Evolutionary conservation across 2,113 vertebrate species (phyloP), one percentile per base, ranked within the genome.

Genomic region (Catagonus wagneri): DNA sequence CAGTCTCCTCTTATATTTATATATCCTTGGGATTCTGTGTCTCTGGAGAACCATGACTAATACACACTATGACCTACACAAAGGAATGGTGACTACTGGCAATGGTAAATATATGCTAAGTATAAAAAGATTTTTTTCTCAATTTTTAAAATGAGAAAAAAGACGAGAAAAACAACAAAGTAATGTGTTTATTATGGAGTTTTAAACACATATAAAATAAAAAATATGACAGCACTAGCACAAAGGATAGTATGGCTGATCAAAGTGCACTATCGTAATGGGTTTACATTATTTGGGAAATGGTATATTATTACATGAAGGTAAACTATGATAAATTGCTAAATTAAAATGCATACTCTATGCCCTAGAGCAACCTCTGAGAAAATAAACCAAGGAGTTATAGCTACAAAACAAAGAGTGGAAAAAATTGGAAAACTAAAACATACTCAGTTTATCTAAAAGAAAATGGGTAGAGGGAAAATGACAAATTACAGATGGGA

Each of bases 291-390:
- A 79, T 94, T 90, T 92, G 50, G 20, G 78, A 92, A 27, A 68
- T 39, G 10, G 7, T 44, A 69, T 63, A 83, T 34, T 86, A 87
- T 50, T 72, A 74, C 25, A 89, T 50, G 16, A 84, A 88, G 36
- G 23, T 61, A 92, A 23, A 69, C 12, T 90, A 25, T 85, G 68
- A 88, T 81, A 76, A 88, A 87, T n/a, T 66, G 25, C 44, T 44
- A 93, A 89, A 80, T 92, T 89, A 92, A 90, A 92, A 94, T 65
- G 29, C 17, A 92, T 29, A 75, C 17, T 32, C 14, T 65, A 80
- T 85, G 50, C 19, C 15, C 23, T 90, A 93, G 52, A 69, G 63
- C 29, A 87, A 71, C 27, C 60, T 79, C 81, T 90, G 65, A 96
- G 29, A 84, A 93, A 93, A 85, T 66, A 93, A 87, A 8, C n/a